These are phyloP conservation scores for Palythoa heliodiscus DNA, from an alignment of 92 coral and sea anemone species.

Conservation along the genomic window DNA sequence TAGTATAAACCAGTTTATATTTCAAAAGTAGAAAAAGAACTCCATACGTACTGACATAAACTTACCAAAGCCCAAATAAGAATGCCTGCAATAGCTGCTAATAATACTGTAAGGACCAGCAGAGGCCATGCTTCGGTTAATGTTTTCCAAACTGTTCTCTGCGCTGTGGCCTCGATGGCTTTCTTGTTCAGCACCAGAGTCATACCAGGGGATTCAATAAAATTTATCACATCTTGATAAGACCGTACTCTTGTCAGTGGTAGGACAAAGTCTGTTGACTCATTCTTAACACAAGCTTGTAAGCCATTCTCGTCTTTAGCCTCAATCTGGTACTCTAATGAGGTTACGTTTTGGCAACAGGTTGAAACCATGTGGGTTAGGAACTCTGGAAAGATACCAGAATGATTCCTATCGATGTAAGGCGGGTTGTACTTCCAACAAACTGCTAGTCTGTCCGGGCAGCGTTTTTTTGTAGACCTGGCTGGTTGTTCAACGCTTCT, in stretches of 20 bases:
- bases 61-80: conserved; percentile 39
- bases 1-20: too few species aligned
- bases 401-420: conserved; percentile 14
- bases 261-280: conserved; percentile 31
- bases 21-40: too few species aligned
- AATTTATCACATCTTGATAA: not conserved
- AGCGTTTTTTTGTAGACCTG: not conserved
- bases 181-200: conserved; percentile 36
- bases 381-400: conserved; percentile 36
- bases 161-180: conserved; percentile 25
- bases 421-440: conserved; percentile 39
- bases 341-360: conserved; percentile 13
- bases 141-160: conserved; percentile 35
- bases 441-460: conserved; percentile 14
- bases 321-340: conserved; percentile 16
- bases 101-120: not conserved
- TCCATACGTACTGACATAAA: too few species aligned
- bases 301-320: conserved; percentile 17
- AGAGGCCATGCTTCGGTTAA: conserved; percentile 25
- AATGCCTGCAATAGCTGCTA: conserved; percentile 38
- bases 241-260: not conserved
- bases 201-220: conserved; percentile 36
- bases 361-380: conserved; percentile 15
- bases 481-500: not conserved
- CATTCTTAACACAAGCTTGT: conserved; percentile 33